Conservation (phyloP, 2,113 vertebrate species). For the Delphinus delphis region DNA sequence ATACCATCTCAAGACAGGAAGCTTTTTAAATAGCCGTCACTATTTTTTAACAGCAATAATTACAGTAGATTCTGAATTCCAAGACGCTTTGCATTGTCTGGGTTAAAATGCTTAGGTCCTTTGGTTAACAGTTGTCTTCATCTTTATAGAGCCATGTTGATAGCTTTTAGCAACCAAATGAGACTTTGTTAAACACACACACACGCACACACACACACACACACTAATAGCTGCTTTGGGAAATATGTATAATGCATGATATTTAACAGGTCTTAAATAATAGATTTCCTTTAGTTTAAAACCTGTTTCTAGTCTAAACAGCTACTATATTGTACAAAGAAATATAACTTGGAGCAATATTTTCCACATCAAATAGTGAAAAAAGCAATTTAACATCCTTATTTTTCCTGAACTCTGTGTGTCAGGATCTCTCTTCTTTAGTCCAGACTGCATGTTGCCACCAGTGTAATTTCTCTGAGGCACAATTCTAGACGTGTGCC, state of each 20-base stretch:
- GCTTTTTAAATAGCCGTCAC: slow-evolving; percentile 42
- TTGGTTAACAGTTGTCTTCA: slow-evolving; percentile 24
- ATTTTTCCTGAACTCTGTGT: neutral
- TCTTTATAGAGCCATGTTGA: neutral
- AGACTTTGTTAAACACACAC: neutral
- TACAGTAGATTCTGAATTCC: slow-evolving; percentile 32
- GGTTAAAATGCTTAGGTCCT: slow-evolving; percentile 16
- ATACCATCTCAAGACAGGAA: slow-evolving; percentile 43
- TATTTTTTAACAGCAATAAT: slow-evolving; percentile 43
- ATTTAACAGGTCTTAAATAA: neutral
- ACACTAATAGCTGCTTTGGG: neutral
- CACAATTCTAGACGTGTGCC: neutral
- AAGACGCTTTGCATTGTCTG: neutral
- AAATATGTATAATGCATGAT: neutral
- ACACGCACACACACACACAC: neutral
- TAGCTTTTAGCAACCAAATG: neutral
- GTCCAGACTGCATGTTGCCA: neutral
- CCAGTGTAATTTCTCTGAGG: neutral
- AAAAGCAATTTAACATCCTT: neutral
- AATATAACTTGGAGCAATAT: neutral
- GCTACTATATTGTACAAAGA: neutral
- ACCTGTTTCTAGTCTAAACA: neutral
- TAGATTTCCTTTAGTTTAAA: neutral
- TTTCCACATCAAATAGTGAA: neutral
- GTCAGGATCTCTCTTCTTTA: neutral